A percentile compares a stretch with the other conserved stretches of the same genome.
Conservation (phyloP, 2,797 vertebrate species). For the Echeneis naucrates region DNA sequence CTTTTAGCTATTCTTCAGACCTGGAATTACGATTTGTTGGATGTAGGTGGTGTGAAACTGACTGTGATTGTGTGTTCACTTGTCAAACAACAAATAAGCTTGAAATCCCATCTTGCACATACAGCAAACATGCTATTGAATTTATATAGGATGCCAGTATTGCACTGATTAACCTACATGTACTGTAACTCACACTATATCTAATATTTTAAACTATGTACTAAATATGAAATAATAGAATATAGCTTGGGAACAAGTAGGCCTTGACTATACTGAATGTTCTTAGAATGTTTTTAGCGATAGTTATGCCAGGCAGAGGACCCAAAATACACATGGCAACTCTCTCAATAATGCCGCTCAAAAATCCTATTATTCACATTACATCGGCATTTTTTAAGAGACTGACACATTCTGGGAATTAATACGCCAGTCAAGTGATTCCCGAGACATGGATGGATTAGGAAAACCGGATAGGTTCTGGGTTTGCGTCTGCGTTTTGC, state of each 20-base stretch:
- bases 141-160: too few species aligned
- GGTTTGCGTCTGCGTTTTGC: too few species aligned
- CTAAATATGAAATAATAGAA: background rate
- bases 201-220: background rate
- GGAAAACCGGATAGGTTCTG: too few species aligned
- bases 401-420: too few species aligned
- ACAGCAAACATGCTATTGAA: background rate
- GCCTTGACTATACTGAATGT: background rate
- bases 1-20: background rate
- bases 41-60: background rate
- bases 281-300: too few species aligned
- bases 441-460: too few species aligned
- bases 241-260: background rate
- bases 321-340: background rate
- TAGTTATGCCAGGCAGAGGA: background rate
- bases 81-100: background rate
- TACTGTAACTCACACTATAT: background rate
- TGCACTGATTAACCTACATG: background rate
- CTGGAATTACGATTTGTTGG: background rate
- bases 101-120: background rate
- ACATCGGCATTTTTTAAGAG: too few species aligned
- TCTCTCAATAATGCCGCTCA: too few species aligned
- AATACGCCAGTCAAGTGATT: too few species aligned
- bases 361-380: too few species aligned
- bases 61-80: too few species aligned